phyloP scores from a whole-genome alignment of 2,113 vertebrate genomes.

The Ochotona curzoniae region DNA sequence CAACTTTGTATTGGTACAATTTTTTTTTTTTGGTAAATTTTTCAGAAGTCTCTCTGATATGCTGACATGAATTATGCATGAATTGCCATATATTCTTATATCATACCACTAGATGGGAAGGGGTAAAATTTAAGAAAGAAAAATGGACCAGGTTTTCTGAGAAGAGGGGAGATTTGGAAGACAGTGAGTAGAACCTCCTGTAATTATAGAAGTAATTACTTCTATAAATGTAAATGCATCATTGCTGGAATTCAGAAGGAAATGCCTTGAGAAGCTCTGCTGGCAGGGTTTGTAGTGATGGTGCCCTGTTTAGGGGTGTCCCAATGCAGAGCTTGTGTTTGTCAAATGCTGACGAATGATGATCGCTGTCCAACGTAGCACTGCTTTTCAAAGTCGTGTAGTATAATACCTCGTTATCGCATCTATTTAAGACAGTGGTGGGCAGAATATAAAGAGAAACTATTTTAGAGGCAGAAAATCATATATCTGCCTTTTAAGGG shows the following conservation, averaged over 20 bases:
- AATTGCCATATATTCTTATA: no score
- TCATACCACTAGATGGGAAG: not conserved
- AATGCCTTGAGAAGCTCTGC: not conserved
- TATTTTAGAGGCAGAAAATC: not conserved
- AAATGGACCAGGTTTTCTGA: not conserved
- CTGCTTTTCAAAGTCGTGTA: not conserved
- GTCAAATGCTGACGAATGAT: conserved; percentile 62
- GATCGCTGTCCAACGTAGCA: conserved; percentile 46
- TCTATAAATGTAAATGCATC: not conserved
- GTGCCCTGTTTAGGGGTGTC: not conserved
- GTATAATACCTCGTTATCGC: conserved; percentile 24
- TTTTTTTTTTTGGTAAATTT: no score
- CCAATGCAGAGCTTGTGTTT: not conserved
- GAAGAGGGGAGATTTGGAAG: not conserved
- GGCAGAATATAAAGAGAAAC: not conserved
- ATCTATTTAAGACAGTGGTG: not conserved
- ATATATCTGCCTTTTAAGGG: conserved; percentile 26
- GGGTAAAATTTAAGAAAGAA: not conserved
- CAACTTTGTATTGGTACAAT: no score
- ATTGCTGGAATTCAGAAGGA: conserved; percentile 38
- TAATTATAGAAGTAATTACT: not conserved
- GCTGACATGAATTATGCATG: no score
- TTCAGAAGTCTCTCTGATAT: no score
- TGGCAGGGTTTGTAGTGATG: not conserved
- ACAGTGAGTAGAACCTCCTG: not conserved